Conservation (phyloP, 2,113 vertebrate genomes). For the Grus americana region DNA sequence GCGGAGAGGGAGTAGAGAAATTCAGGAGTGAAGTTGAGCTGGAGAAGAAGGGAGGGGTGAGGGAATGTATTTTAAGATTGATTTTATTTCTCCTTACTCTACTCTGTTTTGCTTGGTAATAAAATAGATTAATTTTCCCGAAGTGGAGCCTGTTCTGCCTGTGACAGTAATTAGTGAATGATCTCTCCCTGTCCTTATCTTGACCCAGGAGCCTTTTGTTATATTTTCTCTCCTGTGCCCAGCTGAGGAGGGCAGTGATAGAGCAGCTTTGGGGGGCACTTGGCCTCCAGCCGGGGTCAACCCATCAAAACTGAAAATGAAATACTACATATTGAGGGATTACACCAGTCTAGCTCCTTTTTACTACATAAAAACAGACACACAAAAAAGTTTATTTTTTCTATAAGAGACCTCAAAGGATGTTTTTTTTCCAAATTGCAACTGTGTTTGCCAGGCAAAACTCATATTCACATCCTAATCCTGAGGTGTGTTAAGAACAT, state of each 20-base stretch:
- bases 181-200: not conserved
- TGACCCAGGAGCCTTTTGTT: accelerated
- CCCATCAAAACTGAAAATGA: not conserved
- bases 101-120: not conserved
- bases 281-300: not conserved
- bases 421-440: not conserved
- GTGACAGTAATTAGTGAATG: not conserved
- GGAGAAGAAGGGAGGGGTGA: not conserved
- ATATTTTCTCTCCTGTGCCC: not conserved
- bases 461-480: not conserved
- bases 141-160: not conserved
- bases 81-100: not conserved
- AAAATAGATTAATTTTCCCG: not conserved
- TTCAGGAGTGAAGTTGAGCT: not conserved
- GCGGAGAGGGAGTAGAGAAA: not conserved
- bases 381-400: not conserved
- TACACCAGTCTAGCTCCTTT: not conserved
- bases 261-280: accelerated
- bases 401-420: not conserved
- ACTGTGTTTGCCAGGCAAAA: not conserved
- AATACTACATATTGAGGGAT: not conserved
- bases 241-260: not conserved
- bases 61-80: not conserved
- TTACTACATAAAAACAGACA: not conserved
- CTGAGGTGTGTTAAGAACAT: not conserved